Evolutionary conservation across 2,888 invertebrate species (phyloP), one percentile per base, ranked within the genome.

Genomic region (Torymus tubicola): DNA sequence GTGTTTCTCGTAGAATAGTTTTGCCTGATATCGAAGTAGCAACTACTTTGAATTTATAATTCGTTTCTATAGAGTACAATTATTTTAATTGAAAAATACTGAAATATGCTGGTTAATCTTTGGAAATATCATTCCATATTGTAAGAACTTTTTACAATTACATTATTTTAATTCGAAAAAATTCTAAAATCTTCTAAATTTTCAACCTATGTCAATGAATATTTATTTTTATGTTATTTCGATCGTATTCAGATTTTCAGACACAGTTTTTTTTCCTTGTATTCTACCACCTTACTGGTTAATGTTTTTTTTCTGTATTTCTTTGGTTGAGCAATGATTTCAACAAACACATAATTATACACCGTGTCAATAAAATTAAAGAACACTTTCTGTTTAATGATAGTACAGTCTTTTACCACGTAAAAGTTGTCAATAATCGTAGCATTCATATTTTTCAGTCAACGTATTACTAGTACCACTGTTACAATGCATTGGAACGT

Each of bases 241-340:
- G 63, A 69, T 55, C 57, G 11, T 12, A 50, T 8, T 57, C 24
- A 50, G 57, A 70, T 50, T 64, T 64, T 31, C 18, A 42, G 58
- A 24, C 16, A 24, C 53, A 50, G 52, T 18, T 1, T 21, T 42
- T 42, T 42, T 42, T 42, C 16, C 55, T 72, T 77, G 63, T 58
- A 64, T 71, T 58, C 52, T 78, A 78, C 31, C 58, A 53, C 31
- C 18, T 71, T 50, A 73, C 77, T 69, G 73, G 60, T 81, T 74
- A 58, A 50, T 63, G 57, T 60, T 50, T 72, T 42, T 52, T 67
- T 53, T 64, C 10, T 73, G 61, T 77, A 60, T 73, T 64, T 81
- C 81, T 81, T 81, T 81, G 81, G 81, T 81, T 75, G 67, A n/a
- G 57, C 74, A 74, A 71, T 71, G 55, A 58, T 75, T 68, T 71